Base-by-base conservation (phyloP, 2,888 invertebrate species). In the Tipula confusa region DNA sequence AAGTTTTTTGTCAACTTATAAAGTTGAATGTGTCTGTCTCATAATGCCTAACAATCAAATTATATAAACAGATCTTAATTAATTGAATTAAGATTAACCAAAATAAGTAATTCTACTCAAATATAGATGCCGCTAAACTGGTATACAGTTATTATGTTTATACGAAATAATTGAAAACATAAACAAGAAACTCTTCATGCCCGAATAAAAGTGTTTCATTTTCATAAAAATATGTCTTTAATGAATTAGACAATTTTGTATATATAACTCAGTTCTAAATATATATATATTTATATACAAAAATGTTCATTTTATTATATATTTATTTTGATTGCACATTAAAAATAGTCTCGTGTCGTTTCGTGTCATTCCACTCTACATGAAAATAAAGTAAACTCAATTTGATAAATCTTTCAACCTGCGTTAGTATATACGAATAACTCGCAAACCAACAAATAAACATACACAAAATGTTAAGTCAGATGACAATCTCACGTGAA, bases 321-420 rank as follows among this genome's bases (percentile, higher is more conserved):
- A 64, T 0, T 24, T 64, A 24, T 64, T 64, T 64, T 64, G 9
- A 64, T 64, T 64, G 24, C 24, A 64, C 13, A 64, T 64, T 64
- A 64, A 64, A 29, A 80, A 80, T 31, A 80, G 80, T 80, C 80
- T 80, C 80, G 80, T 80, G 80, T 80, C 80, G 80, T 80, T 80
- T 80, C 80, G 80, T 80, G 80, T 80, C 80, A 80, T 80, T 80
- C 29, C 80, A 29, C 80, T 80, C 80, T 80, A 13, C 3, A 43
- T 7, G 43, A 43, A 64, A 48, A 48, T 48, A 48, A 15, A 33
- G 48, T 48, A 48, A 48, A 48, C 6, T 18, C 24, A 64, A 9
- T 64, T 24, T 64, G 64, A 24, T 18, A 64, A 64, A 64, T 64
- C 64, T 9, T 64, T 64, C 18, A 24, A 64, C 64, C 9, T 24